A percentile compares a stretch with the other conserved stretches of the same genome.
phyloP scores from a whole-genome alignment of 2,888 invertebrate genomes.

The Blastobasis adustella region DNA sequence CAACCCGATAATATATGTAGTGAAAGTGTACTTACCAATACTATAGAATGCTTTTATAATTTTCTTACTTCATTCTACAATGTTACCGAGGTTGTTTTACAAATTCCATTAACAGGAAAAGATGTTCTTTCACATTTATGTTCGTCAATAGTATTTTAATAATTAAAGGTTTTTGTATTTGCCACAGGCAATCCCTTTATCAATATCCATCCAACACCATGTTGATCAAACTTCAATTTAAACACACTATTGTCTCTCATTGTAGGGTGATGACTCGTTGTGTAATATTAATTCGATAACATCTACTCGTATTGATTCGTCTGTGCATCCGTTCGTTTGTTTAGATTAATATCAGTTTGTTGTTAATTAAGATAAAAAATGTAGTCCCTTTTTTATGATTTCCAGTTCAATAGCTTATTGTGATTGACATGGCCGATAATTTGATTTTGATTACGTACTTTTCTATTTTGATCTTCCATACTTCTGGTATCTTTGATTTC shows the following conservation, averaged over 20 bases:
- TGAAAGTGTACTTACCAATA: too few species aligned
- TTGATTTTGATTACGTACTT: neutral
- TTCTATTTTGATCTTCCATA: neutral
- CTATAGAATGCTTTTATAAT: too few species aligned
- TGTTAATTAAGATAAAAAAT: slow-evolving; percentile 44
- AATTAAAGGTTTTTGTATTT: too few species aligned
- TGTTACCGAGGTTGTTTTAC: too few species aligned
- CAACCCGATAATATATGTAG: too few species aligned
- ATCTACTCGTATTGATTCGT: slow-evolving; percentile 53
- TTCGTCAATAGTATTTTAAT: too few species aligned
- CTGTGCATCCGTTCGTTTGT: slow-evolving; percentile 30
- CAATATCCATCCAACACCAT: slow-evolving; percentile 16
- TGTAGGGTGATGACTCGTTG: slow-evolving; percentile 44
- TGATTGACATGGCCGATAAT: neutral
- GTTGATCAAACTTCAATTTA: slow-evolving; percentile 38
- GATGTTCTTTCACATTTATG: too few species aligned
- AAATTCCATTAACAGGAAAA: too few species aligned
- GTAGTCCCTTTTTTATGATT: slow-evolving; percentile 14
- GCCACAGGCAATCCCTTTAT: too few species aligned
- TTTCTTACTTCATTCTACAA: too few species aligned
- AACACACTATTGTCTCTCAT: slow-evolving; percentile 50
- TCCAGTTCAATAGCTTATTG: neutral
- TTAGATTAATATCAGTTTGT: slow-evolving; percentile 31
- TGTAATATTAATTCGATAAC: slow-evolving; percentile 59
- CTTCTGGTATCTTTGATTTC: neutral